Percentiles rank a stretch among this genome's conserved stretches.
Conservation (phyloP, 2,797 vertebrate genomes). For the Ciconia nigra region DNA sequence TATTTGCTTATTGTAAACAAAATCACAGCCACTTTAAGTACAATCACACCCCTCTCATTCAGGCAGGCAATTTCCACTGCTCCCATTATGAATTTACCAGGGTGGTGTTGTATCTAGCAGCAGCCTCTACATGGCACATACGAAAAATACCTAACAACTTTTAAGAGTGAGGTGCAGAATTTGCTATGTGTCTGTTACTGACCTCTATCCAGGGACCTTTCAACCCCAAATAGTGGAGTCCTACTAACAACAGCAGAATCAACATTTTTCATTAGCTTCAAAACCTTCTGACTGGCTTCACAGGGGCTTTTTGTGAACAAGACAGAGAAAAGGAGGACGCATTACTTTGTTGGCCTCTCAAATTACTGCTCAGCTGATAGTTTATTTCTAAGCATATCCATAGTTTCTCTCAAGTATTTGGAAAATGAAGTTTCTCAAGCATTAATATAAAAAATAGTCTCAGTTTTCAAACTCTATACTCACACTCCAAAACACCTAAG, state of each 20-base stretch:
- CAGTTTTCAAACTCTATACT: neutral
- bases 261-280: neutral
- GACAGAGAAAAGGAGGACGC: neutral
- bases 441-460: neutral
- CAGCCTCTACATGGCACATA: neutral
- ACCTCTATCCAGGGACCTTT: neutral
- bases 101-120: neutral
- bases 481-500: neutral
- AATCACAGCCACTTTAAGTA: neutral
- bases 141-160: neutral
- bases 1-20: neutral
- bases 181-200: neutral
- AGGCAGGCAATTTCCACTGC: neutral
- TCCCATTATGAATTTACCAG: neutral
- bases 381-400: neutral
- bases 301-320: neutral
- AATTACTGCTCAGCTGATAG: neutral
- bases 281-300: neutral
- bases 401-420: neutral
- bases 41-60: neutral
- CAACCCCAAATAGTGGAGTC: neutral
- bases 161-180: slow-evolving; percentile 13
- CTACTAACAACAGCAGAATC: neutral
- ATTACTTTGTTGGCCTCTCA: neutral
- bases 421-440: neutral